phyloP scores from a whole-genome alignment of 2,113 vertebrate genomes.

The Petaurus breviceps region DNA sequence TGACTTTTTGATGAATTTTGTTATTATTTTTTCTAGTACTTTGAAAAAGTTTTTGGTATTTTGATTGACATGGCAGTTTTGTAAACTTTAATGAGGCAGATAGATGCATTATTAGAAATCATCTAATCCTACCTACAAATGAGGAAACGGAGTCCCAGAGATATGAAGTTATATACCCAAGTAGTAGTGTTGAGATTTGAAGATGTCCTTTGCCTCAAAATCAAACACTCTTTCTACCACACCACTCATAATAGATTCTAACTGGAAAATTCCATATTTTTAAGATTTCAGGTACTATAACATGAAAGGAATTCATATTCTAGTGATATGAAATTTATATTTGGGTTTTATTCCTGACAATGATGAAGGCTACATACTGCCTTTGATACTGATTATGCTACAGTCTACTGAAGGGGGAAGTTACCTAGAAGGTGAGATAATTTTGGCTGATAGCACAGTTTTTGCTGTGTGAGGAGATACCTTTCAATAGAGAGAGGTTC shows the following conservation, averaged over 20 bases:
- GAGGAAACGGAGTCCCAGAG: background rate
- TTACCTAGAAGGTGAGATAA: background rate
- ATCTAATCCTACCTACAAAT: background rate
- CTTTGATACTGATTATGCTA: background rate
- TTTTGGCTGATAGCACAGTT: background rate
- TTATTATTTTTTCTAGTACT: background rate
- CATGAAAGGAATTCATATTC: background rate
- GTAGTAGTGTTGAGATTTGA: background rate
- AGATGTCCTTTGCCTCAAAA: background rate
- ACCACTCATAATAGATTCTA: background rate
- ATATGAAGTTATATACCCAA: background rate
- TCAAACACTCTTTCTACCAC: background rate
- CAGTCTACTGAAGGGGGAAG: background rate
- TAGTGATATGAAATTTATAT: background rate
- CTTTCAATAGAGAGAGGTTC: background rate
- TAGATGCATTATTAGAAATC: background rate
- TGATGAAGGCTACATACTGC: background rate
- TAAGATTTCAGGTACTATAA: background rate
- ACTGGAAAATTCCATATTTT: conserved; percentile 17
- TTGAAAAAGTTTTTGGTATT: background rate
- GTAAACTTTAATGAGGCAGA: background rate
- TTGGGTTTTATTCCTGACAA: background rate
- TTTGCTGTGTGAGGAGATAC: background rate
- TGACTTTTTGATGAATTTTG: background rate
- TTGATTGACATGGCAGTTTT: background rate